Percentiles rank a stretch among this genome's conserved stretches.
These are phyloP conservation scores for Prolemur simus DNA, from an alignment of 2,113 vertebrate genomes.

Conservation along the genomic window DNA sequence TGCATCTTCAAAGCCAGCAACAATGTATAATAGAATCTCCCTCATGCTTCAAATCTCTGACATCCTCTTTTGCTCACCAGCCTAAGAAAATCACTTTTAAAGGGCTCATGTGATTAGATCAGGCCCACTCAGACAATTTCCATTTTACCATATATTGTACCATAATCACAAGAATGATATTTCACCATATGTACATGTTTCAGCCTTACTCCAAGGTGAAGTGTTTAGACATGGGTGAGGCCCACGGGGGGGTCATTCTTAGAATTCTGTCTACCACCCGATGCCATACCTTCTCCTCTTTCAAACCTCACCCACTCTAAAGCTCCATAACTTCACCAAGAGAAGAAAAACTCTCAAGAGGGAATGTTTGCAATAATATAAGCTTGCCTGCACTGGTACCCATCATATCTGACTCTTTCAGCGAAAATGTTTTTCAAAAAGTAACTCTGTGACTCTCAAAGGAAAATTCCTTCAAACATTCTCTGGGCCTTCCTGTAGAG, in stretches of 20 bases:
- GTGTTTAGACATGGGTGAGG: neutral
- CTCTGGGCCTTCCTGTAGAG: neutral
- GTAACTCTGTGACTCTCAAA: neutral
- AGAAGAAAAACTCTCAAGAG: neutral
- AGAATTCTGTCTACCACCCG: neutral
- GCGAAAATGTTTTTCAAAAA: neutral
- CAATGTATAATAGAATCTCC: neutral
- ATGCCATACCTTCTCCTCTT: neutral
- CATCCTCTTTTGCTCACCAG: neutral
- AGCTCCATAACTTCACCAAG: neutral
- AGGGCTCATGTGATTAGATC: neutral
- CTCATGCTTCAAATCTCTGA: neutral
- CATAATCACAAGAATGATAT: neutral
- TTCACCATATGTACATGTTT: neutral
- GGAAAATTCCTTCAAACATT: neutral
- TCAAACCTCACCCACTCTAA: too few species aligned
- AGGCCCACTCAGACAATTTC: neutral
- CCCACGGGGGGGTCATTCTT: neutral
- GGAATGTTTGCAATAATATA: neutral
- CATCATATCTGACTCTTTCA: neutral
- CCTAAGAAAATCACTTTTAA: neutral
- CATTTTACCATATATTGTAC: neutral
- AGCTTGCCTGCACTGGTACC: neutral
- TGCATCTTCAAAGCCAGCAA: neutral
- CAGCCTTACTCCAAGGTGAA: neutral